These are phyloP conservation scores for Stenolophus ochropezus DNA, from an alignment of 2,888 invertebrate species.

Conservation along the genomic window DNA sequence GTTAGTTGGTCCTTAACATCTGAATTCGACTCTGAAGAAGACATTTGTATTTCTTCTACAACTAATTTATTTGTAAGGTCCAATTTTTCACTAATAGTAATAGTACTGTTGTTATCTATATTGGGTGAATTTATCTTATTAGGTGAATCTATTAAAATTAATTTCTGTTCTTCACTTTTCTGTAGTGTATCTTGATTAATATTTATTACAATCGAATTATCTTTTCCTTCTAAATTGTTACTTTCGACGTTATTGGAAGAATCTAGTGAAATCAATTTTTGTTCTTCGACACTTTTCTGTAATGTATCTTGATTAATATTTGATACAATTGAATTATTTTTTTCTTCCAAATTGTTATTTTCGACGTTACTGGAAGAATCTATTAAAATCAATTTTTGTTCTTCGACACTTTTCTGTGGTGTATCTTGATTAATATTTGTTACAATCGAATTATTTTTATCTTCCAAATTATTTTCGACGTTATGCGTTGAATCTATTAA, in stretches of 20 bases:
- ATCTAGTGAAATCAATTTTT: neutral
- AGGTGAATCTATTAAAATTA: neutral
- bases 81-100: neutral
- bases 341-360: too few species aligned
- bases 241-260: neutral
- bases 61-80: neutral
- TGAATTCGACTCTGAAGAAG: constrained; percentile 44
- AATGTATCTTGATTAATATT: neutral
- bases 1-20: constrained; percentile 8
- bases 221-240: too few species aligned
- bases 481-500: neutral
- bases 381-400: neutral
- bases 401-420: neutral
- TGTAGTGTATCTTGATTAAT: too few species aligned
- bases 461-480: neutral
- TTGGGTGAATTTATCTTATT: neutral
- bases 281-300: neutral
- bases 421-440: neutral
- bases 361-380: neutral
- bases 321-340: too few species aligned
- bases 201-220: too few species aligned
- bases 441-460: too few species aligned
- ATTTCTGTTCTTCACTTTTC: too few species aligned
- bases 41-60: constrained; percentile 36
- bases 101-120: neutral